A percentile compares a stretch with the other conserved stretches of the same genome.
Conservation (phyloP, 2,888 invertebrate species). For the Noctuana brunneofusca region DNA sequence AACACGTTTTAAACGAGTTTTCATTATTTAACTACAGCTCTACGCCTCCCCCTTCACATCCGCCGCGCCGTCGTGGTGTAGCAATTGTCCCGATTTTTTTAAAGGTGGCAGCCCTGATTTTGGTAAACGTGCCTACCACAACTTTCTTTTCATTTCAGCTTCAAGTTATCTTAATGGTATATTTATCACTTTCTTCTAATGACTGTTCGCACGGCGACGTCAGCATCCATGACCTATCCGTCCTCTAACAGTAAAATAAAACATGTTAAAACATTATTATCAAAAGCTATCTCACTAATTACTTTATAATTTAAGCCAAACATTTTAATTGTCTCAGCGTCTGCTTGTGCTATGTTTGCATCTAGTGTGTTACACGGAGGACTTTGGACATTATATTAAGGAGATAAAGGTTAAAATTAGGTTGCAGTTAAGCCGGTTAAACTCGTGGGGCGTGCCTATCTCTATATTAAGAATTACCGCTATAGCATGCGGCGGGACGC, state of each 20-base stretch:
- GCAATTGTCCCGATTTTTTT: not conserved
- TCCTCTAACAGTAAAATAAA: constrained; percentile 41
- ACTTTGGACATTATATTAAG: constrained; percentile 24
- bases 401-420: constrained; percentile 34
- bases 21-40: too few relatives aligned
- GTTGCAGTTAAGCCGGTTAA: constrained; percentile 23
- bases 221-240: constrained; percentile 59
- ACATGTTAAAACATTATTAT: constrained; percentile 32
- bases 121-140: not conserved
- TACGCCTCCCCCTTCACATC: too few relatives aligned
- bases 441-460: constrained; percentile 44
- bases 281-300: constrained; percentile 27
- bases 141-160: constrained; percentile 50
- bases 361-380: not conserved
- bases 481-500: constrained; percentile 57
- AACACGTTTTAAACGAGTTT: too few relatives aligned
- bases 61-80: not conserved
- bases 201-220: constrained; percentile 41
- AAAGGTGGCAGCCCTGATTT: not conserved
- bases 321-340: constrained; percentile 11
- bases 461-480: constrained; percentile 70
- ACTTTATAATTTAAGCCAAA: constrained; percentile 14
- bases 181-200: constrained; percentile 53
- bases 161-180: constrained; percentile 57
- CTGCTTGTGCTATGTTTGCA: not conserved